Evolutionary conservation across 2,113 vertebrate genomes (phyloP), one percentile per base, ranked within the genome.

Genomic region (Saguinus imperator): DNA sequence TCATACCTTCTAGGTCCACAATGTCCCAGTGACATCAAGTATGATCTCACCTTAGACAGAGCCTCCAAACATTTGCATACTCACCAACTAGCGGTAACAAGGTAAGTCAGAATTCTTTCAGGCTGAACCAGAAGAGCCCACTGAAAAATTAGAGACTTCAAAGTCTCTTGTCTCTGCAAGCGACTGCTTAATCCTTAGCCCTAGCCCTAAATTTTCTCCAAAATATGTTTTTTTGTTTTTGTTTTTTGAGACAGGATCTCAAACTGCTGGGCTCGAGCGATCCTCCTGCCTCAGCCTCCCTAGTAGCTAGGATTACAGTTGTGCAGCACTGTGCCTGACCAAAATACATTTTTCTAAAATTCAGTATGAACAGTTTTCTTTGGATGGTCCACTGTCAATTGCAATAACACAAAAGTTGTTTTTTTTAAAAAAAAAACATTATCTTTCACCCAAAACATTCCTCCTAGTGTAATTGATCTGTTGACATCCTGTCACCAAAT

Each of bases 201-300:
- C 29, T 55, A 92, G 40, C 32, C 50, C 40, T 94, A 68, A 68
- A 35, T 57, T 43, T 92, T 95, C 92, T 85, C 58, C 85, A 96
- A 92, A 94, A 84, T 52, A 57, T 25, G 76, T 80, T 52, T 43
- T 43, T 64, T 64, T 64, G 55, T 57, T 57, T 57, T 57, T 57
- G 61, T 64, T 29, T 64, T 64, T 64, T 35, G 29, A 68, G 32
- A 68, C 66, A 68, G 14, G 66, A 32, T 68, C 66, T 68, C 32
- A 32, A 68, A 68, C 32, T 68, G 32, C 66, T 68, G 14, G 66
- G 32, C 32, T 68, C 66, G 35, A 35, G 61, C 12, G 3, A 68
- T 68, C 32, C 32, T 68, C 66, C 66, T 35, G 66, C 66, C 66
- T 35, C 32, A 3, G 32, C 61, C 61, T 64, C 61, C 12, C 61